Conservation (phyloP, 2,888 invertebrate species). For the Cheiracanthium punctorium region DNA sequence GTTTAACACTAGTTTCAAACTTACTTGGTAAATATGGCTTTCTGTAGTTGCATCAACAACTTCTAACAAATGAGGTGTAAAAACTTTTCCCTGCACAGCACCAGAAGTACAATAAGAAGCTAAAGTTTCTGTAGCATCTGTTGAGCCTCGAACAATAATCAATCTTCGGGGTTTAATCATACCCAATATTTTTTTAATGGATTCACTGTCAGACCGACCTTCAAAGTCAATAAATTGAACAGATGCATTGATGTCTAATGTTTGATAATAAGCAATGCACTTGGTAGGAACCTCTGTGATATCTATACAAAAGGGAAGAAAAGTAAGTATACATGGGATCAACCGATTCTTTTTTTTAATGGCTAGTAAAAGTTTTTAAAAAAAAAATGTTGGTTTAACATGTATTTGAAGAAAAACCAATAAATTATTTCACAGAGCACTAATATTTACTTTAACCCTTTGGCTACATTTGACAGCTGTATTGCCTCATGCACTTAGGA, state of each 20-base stretch:
- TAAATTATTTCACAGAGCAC: no score
- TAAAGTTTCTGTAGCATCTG: constrained; percentile 83
- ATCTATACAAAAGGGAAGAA: constrained; percentile 72
- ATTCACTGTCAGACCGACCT: constrained; percentile 83
- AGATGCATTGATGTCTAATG: constrained; percentile 87
- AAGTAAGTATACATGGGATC: neutral
- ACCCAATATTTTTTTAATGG: constrained; percentile 83
- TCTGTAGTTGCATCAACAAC: constrained; percentile 97
- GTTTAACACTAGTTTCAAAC: no score
- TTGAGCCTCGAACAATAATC: constrained; percentile 85
- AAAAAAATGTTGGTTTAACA: no score
- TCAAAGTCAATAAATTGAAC: constrained; percentile 98
- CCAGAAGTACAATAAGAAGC: constrained; percentile 82
- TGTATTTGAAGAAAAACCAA: no score
- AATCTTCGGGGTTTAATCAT: constrained; percentile 86
- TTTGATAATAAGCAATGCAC: constrained; percentile 85
- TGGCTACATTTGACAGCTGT: no score
- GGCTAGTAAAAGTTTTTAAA: no score
- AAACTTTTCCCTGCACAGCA: constrained; percentile 82
- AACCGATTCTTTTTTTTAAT: no score
- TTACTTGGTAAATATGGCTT: constrained; percentile 96
- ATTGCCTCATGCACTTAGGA: no score
- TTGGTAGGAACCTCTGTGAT: constrained; percentile 91
- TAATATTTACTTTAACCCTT: no score
- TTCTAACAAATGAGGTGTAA: constrained; percentile 85